Evolutionary conservation across 2,888 invertebrate species (phyloP), one percentile per base, ranked within the genome.

Genomic region (Sphaerophoria taeniata): DNA sequence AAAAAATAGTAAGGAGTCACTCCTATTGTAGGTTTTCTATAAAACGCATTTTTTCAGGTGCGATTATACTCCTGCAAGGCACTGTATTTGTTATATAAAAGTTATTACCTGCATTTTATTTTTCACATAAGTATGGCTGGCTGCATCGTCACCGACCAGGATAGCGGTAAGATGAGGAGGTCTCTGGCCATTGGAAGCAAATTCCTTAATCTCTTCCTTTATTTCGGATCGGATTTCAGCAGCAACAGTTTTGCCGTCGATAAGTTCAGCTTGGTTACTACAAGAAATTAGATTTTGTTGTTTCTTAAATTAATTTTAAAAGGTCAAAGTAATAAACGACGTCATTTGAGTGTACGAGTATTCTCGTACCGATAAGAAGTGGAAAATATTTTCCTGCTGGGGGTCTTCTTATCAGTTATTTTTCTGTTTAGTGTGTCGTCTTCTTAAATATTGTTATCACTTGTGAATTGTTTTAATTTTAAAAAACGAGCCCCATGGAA

Each of bases 101-200:
- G 6, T 14, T 63, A 0, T 39, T 76, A 88, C 89, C 87, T 90
- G 93, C 89, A 96, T 94, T 92, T 97, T 97, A 89, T 96, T 96
- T 77, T 93, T 93, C 0, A 97, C 95, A 90, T 97, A 97, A 4
- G 95, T 95, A 87, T 95, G 93, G 89, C 97, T 97, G 0, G 97
- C 97, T 0, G 96, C 95, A 91, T 97, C 95, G 81, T 95, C 94
- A 6, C 97, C 97, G 12, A 97, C 95, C 63, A 97, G 93, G 75
- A 97, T 93, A 55, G 96, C 97, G 24, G 95, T 94, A 16, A 97
- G 93, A 71, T 95, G 94, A 2, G 97, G 97, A 34, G 93, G 91
- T 87, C 94, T 92, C 87, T 94, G 92, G 0, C 95, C 95, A n/a
- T 91, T 89, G 16, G 90, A 91, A 3, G 94, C 89, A 95, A 95